Evolutionary conservation across 2,888 invertebrate species (phyloP), one percentile per base, ranked within the genome.

Genomic region (Anarsia innoxiella): DNA sequence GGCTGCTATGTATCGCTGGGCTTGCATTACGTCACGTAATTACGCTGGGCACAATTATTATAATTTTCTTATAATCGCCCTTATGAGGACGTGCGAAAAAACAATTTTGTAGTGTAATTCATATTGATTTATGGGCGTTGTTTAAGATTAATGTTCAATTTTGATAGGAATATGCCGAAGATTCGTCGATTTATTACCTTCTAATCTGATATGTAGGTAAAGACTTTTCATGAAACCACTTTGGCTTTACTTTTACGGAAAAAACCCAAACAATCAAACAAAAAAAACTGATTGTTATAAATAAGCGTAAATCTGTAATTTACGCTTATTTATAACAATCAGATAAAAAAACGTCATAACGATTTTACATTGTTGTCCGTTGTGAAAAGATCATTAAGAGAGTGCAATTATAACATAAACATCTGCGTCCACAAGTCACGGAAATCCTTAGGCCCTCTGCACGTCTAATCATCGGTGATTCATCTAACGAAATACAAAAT

Each of bases 81-180:
- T 66, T 69, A 75, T 76, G 74, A 80, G 70, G 75, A 82, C 75
- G 80, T 79, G 83, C 77, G 80, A 83, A 82, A 76, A 75, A 79
- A 78, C 69, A 71, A 71, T 79, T 77, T 77, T 69, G 70, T 63
- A 42, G 34, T 25, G 42, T 31, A 39, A 40, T 42, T 66, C 66
- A 56, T 51, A 53, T 49, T 77, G 82, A 83, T 83, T 83, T 82
- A 82, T 79, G 54, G 57, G 44, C 47, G 51, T 53, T 56, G 52
- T 58, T 52, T 56, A 57, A 50, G 59, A 61, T 67, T 65, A 59
- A 64, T 64, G 64, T 46, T 51, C 45, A 66, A 70, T 69, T 67
- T 54, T 58, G 44, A 51, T 46, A 45, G 44, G 38, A 36, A 39
- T 29, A 31, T 36, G 31, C 27, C 16, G 35, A 35, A 31, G 35